Conservation (phyloP, 2,888 invertebrate species). For the Aproaerema taeniolella region DNA sequence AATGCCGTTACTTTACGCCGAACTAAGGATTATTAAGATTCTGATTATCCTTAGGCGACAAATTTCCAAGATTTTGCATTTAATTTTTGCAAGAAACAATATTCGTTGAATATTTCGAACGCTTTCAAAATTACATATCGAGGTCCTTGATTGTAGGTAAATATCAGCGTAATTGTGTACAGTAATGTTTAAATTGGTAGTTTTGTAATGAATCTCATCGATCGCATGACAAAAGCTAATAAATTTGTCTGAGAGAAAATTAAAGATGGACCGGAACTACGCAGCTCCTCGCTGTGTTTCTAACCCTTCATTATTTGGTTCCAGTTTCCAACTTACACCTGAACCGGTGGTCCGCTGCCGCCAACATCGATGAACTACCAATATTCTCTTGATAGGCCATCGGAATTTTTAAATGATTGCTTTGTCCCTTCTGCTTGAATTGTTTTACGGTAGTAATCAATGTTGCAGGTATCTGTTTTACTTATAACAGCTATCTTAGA, state of each 20-base stretch:
- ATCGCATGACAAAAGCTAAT: constrained; percentile 31
- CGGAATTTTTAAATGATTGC: constrained; percentile 11
- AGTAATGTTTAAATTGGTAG: no score
- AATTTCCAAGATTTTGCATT: no score
- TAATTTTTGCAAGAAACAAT: no score
- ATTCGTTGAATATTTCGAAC: no score
- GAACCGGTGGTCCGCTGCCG: constrained; percentile 44
- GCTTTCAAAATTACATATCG: no score
- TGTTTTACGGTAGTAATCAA: constrained; percentile 10
- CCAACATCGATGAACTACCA: constrained; percentile 18
- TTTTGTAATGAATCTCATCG: no score
- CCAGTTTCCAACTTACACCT: constrained; percentile 27
- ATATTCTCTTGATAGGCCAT: constrained; percentile 6
- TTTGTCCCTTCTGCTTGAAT: constrained; percentile 2
- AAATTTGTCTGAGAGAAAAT: constrained; percentile 27
- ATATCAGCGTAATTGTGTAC: background rate
- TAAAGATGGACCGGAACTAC: constrained; percentile 46
- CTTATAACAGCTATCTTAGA: no score
- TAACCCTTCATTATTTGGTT: constrained; percentile 46
- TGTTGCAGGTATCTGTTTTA: no score
- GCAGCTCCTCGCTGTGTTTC: constrained; percentile 38
- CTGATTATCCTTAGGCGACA: no score
- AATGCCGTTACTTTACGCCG: constrained; percentile 4
- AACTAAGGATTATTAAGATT: no score
- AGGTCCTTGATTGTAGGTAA: constrained; percentile 2